Evolutionary conservation across 2,113 vertebrate genomes (phyloP).

Genomic region (Desmodus rotundus): DNA sequence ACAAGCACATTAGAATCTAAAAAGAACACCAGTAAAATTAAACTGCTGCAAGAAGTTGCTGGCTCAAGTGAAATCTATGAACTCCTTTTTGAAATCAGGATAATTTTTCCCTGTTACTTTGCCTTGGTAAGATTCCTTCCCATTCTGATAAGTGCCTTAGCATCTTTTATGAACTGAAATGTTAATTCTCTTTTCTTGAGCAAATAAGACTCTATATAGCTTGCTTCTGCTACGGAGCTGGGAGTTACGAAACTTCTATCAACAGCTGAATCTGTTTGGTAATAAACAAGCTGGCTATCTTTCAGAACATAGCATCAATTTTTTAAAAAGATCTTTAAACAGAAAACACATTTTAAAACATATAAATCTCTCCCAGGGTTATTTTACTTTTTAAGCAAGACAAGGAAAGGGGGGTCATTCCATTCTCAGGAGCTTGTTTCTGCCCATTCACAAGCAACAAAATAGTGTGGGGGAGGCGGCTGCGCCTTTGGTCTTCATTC

Average conservation of each 20-base stretch:
- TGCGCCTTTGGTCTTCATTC: neutral
- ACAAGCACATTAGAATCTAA: neutral
- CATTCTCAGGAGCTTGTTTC: neutral
- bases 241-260: slow-evolving; percentile 26
- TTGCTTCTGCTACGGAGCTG: neutral
- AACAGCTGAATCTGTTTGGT: slow-evolving; percentile 36
- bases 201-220: slow-evolving; percentile 21
- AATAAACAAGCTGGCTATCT: neutral
- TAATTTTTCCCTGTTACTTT: neutral
- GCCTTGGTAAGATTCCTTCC: neutral
- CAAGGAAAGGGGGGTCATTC: neutral
- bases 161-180: slow-evolving; percentile 19
- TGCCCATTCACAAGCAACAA: neutral
- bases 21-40: slow-evolving; percentile 29
- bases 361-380: neutral
- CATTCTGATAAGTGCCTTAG: slow-evolving; percentile 18
- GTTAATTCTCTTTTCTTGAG: slow-evolving; percentile 39
- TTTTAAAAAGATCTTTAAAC: neutral
- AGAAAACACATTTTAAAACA: slow-evolving; percentile 34
- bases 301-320: neutral
- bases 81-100: slow-evolving; percentile 21
- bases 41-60: neutral
- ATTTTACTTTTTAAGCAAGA: slow-evolving; percentile 32
- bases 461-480: neutral
- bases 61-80: neutral